These are phyloP conservation scores for Paracyclopina nana DNA, from an alignment of 1,140 invertebrate species.

Conservation along the genomic window DNA sequence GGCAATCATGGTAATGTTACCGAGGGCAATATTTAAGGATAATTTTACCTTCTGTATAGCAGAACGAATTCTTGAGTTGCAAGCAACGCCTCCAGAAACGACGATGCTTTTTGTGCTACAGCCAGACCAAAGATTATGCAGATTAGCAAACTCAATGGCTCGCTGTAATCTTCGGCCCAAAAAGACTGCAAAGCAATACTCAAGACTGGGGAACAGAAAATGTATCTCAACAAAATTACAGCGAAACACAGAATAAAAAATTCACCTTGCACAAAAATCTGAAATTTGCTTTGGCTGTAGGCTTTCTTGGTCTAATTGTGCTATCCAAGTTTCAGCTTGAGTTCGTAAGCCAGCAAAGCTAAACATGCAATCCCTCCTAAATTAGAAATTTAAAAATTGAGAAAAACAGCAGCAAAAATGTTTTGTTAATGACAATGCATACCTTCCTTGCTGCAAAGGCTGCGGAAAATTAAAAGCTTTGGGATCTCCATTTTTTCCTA, in stretches of 20 bases:
- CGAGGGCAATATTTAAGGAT: neutral
- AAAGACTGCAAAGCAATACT: constrained; percentile 50
- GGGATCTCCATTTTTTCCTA: constrained; percentile 47
- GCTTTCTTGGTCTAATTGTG: constrained; percentile 34
- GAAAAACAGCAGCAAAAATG: too few relatives aligned
- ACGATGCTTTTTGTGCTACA: constrained; percentile 33
- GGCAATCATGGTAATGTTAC: neutral
- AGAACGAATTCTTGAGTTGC: constrained; percentile 59
- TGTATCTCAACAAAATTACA: too few relatives aligned
- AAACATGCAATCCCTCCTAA: constrained; percentile 48
- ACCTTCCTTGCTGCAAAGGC: constrained; percentile 32
- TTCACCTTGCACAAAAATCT: neutral
- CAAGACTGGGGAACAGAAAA: too few relatives aligned
- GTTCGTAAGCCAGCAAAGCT: constrained; percentile 57
- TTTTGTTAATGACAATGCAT: neutral
- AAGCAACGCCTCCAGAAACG: constrained; percentile 85
- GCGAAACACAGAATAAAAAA: too few relatives aligned
- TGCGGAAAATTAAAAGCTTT: constrained; percentile 42
- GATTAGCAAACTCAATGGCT: constrained; percentile 50
- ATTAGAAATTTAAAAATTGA: neutral
- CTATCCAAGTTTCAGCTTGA: constrained; percentile 34
- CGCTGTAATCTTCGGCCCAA: constrained; percentile 56
- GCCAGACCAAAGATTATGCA: constrained; percentile 35
- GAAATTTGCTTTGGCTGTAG: neutral
- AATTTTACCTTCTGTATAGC: constrained; percentile 33